Conservation (phyloP, 2,888 invertebrate genomes). For the Eumacrocentrus americanus region DNA sequence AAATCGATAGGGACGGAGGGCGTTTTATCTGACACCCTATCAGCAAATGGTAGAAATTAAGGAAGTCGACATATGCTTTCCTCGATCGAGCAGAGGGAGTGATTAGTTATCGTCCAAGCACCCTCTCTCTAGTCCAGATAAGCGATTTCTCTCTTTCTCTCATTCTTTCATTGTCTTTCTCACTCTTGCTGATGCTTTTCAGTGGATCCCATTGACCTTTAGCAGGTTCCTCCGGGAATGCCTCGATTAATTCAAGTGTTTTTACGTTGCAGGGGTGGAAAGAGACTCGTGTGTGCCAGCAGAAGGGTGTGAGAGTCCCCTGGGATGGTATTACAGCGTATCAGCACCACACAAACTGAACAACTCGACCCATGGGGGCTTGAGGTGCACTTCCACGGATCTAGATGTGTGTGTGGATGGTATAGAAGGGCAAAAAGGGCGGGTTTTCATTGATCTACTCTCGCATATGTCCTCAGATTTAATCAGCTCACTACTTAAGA, state of each 20-base stretch:
- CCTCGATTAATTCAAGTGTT: slow-evolving; percentile 61
- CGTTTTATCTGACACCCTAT: slow-evolving; percentile 24
- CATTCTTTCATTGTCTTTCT: slow-evolving; percentile 2
- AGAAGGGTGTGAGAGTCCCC: slow-evolving; percentile 44
- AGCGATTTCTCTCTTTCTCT: not conserved
- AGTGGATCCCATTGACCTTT: slow-evolving; percentile 57
- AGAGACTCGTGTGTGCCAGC: slow-evolving; percentile 1
- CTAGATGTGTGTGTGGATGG: not conserved
- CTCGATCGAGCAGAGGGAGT: slow-evolving; percentile 28
- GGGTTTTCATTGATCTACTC: slow-evolving; percentile 24
- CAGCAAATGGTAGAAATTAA: slow-evolving; percentile 29
- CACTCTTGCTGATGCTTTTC: slow-evolving; percentile 9
- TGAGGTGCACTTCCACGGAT: not conserved
- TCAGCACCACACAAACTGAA: slow-evolving; percentile 58
- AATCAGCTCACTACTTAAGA: slow-evolving; percentile 58
- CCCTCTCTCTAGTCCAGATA: slow-evolving; percentile 18
- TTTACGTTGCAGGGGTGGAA: slow-evolving; percentile 47
- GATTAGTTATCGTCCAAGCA: slow-evolving; percentile 45
- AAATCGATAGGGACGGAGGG: not conserved
- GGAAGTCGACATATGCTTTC: slow-evolving; percentile 36
- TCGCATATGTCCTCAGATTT: slow-evolving; percentile 61
- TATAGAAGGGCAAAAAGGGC: not conserved
- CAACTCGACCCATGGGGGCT: slow-evolving; percentile 40
- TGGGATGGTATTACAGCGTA: slow-evolving; percentile 58
- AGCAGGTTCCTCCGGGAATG: slow-evolving; percentile 57